Evolutionary conservation across 1,140 invertebrate genomes (phyloP).

Genomic region (Acromyrmex heyeri): DNA sequence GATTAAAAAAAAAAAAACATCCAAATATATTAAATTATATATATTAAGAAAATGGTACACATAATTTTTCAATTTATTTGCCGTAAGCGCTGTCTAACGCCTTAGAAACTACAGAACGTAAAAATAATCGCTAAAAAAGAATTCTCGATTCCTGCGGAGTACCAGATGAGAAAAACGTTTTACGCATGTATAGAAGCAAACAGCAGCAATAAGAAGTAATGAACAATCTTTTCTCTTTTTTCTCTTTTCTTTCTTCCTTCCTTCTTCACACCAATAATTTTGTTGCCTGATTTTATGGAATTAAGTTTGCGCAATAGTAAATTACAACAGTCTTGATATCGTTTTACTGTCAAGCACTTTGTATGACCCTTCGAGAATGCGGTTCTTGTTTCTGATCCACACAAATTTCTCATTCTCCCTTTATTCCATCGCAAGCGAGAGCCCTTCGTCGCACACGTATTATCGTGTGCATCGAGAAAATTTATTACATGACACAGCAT

Average conservation of each 20-base stretch:
- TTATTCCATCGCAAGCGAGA: not conserved
- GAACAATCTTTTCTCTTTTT: not conserved
- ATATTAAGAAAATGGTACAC: constrained; percentile 29
- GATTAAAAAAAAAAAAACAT: constrained; percentile 27
- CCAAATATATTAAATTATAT: constrained; percentile 41
- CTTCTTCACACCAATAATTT: constrained; percentile 6
- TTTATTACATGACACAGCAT: not conserved
- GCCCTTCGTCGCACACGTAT: not conserved
- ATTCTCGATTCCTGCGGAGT: not conserved
- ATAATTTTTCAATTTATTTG: constrained; percentile 30
- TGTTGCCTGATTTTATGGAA: not conserved
- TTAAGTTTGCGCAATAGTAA: constrained; percentile 21
- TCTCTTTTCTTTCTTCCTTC: not conserved
- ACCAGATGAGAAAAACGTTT: not conserved
- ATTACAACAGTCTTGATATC: constrained; percentile 41
- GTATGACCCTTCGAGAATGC: not conserved
- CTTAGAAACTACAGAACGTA: constrained; percentile 26
- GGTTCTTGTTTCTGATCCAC: constrained; percentile 15
- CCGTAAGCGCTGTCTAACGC: constrained; percentile 9
- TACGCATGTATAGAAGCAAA: not conserved
- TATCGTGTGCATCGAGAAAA: not conserved
- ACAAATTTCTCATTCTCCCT: not conserved
- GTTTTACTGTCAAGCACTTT: constrained; percentile 7
- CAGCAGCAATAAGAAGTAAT: constrained; percentile 17
- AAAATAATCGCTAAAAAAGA: constrained; percentile 32